Evolutionary conservation across 2,797 vertebrate species (phyloP), one percentile per base, ranked within the genome.

Genomic region (Propithecus perrieri): DNA sequence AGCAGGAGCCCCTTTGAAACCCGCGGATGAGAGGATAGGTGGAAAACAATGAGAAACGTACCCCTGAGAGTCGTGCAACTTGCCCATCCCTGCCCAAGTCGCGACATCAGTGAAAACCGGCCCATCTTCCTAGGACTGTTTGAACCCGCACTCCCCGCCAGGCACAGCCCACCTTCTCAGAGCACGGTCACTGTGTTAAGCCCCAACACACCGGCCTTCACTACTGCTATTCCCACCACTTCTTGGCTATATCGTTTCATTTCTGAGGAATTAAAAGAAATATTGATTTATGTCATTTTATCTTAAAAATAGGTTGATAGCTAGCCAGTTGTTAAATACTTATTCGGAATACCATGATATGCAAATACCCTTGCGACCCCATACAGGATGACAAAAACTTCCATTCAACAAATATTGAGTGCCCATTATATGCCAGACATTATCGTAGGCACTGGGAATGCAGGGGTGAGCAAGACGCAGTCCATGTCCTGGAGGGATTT

Each of bases 241-340:
- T 78, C n/a, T 76, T 63, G 20, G 33, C 46, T 41, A 13, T 61
- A 28, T 50, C 33, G 63, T 84, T 79, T 92, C 48, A 41, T 38
- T 55, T 69, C 33, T 69, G 75, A 55, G 30, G 20, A 28, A 94
- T 90, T 74, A 48, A 86, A 61, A 78, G 26, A 72, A 91, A 79
- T 72, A 53, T 4, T 71, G 28, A 41, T 72, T 65, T 85, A 26
- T 75, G 43, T 90, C 63, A 74, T 67, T 89, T 85, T 43, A 53
- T 80, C 86, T 72, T 46, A 38, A 38, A 83, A 96, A 30, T 61
- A 80, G 10, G 1, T 86, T 41, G 41, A 26, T 17, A 78, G 13
- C 5, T 14, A 89, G 22, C n/a, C 50, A 46, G 14, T 38, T 61
- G 18, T 41, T 79, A 89, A 80, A 59, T 83, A 41, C 38, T 63